A percentile compares a stretch with the other conserved stretches of the same genome.
These are phyloP conservation scores for Gymnocephalus cernua DNA, from an alignment of 2,113 vertebrate genomes.

Conservation along the genomic window DNA sequence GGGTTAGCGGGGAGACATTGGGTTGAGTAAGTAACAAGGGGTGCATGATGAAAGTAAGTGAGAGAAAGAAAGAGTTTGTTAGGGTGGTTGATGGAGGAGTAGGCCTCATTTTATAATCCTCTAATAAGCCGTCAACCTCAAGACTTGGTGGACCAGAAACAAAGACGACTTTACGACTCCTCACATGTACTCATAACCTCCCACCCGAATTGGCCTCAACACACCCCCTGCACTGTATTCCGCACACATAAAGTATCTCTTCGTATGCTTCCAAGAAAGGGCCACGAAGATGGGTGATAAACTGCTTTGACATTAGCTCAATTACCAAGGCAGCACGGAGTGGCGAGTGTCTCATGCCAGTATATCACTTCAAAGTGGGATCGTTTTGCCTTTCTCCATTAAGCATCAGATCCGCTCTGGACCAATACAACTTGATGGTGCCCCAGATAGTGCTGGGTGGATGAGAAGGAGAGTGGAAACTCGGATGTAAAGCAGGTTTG, in stretches of 20 bases:
- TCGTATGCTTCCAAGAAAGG: constrained; percentile 52
- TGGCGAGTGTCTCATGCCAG: constrained; percentile 56
- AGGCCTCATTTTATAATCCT: constrained; percentile 62
- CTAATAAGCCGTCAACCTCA: constrained; percentile 56
- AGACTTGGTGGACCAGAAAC: constrained; percentile 52
- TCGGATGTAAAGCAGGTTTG: constrained; percentile 56
- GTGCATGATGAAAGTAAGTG: constrained; percentile 27
- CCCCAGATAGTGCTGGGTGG: constrained; percentile 53
- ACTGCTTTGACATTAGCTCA: constrained; percentile 64
- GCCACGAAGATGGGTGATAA: constrained; percentile 56
- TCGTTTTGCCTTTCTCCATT: constrained; percentile 59
- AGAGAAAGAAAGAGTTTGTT: constrained; percentile 38
- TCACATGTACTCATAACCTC: constrained; percentile 32
- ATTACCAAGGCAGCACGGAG: constrained; percentile 54
- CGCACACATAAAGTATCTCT: constrained; percentile 50
- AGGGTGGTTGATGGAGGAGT: constrained; percentile 5
- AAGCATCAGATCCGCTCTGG: constrained; percentile 53
- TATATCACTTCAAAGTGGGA: constrained; percentile 70
- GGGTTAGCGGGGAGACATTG: not conserved
- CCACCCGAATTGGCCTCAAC: constrained; percentile 29
- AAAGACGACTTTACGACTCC: constrained; percentile 61
- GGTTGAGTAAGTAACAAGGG: constrained; percentile 35
- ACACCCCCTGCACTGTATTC: not conserved
- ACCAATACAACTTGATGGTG: constrained; percentile 57
- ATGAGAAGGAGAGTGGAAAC: constrained; percentile 43